Base-by-base conservation (phyloP, 2,113 vertebrate genomes). In the Odocoileus hemionus region DNA sequence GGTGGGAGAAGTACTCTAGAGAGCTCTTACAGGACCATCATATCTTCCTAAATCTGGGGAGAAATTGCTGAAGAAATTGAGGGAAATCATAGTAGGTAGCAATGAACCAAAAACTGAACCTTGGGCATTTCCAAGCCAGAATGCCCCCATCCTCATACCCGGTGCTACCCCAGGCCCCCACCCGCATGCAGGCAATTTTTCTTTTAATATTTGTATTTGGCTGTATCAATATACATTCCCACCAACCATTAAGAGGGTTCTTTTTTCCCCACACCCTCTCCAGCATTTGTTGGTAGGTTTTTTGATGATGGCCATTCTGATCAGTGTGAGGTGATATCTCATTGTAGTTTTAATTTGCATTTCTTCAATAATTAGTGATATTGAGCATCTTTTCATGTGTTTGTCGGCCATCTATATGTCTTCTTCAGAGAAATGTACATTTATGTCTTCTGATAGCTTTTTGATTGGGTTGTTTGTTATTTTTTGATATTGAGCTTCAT, bases 111-210 rank as follows among this genome's bases (percentile, higher is more conserved):
- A 61, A 54, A 10, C 0, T 2, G 9, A 47, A 25, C 16, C 0
- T 3, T 1, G 33, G 10, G 25, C 1, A 6, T 52, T 13, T 54
- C 39, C 25, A 25, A 43, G 13, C 12, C 28, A 1, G 0, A 76
- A 5, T 0, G 30, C 13, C 23, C 26, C 16, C 43, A n/a, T 3
- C 0, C 6, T 2, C 5, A 2, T 39, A n/a, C 9, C n/a, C 5
- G 6, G 6, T 13, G 1, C 52, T 2, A 39, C 2, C 2, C 19
- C 12, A 12, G 17, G 9, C 13, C 23, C 43, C 45, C 21, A 25
- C 2, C 6, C 9, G 11, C 2, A n/a, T 13, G 12, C 4, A 50
- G 55, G 43, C 10, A 2, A 3, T 16, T 33, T 36, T 39, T 43
- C 7, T 26, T 57, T 26, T 10, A 16, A 52, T 45, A 45, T 54